Evolutionary conservation across 2,113 vertebrate genomes (phyloP), one percentile per base, ranked within the genome.

Genomic region (Diadophis punctatus): DNA sequence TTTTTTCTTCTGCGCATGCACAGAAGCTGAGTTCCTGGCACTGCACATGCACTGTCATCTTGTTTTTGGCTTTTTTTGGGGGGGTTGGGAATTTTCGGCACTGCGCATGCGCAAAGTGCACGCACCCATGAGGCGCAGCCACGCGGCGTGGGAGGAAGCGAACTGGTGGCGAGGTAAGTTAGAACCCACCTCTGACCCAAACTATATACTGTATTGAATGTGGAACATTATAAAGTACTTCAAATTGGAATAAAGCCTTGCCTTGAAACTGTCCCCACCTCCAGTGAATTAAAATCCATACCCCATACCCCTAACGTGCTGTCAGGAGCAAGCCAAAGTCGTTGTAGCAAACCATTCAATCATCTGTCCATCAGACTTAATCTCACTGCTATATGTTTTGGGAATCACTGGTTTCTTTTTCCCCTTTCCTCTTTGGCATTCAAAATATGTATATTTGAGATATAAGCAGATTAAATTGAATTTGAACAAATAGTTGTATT

Each of bases 391-490:
- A 39, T 39, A 80, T 8, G 34, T 39, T 80, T 80, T 80, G 68
- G 68, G 7, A 80, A 22, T 22, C 18, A 39, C 18, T 39, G 6
- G 6, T 39, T 80, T 80, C 34, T 80, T 80, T 80, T 39, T 9
- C 18, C 34, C 7, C 34, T 39, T 34, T 80, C 16, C 34, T 22
- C 3, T 39, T 80, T 39, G 39, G 68, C 34, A 80, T 39, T 39
- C 93, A 94, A 87, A 88, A 25, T 85, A 88, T 43, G 84, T 93
- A 25, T 91, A 91, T 91, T 92, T 22, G 46, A 74, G 68, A 46
- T 9, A 86, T 34, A 89, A 27, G 30, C 56, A 18, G 4, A 92
- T 0, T 93, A 8, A 49, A 18, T 87, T 90, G 53, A 39, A 86
- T n/a, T 52, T 93, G 86, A 0, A 96, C 90, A 87, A 94, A 92